Percentiles rank a stretch among this genome's conserved stretches.
Conservation (phyloP, 2,888 invertebrate genomes). For the Melanchra persicariae region DNA sequence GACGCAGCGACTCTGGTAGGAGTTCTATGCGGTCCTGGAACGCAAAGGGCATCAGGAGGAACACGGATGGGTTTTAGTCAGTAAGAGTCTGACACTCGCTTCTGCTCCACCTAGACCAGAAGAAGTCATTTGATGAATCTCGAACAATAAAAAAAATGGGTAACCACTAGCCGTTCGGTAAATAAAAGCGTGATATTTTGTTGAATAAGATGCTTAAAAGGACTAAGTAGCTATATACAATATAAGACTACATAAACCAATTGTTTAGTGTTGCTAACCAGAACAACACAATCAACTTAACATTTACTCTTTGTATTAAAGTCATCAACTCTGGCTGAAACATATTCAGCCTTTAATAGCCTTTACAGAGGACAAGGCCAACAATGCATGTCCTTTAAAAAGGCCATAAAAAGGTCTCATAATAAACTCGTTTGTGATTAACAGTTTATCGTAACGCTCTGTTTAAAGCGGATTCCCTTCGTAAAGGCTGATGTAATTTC, state of each 20-base stretch:
- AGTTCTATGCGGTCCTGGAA: no score
- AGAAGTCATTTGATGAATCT: no score
- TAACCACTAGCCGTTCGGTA: no score
- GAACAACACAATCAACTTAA: background rate
- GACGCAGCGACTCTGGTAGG: no score
- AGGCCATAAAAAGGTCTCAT: conserved; percentile 38
- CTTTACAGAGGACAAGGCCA: conserved; percentile 7
- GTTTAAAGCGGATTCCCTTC: conserved; percentile 34
- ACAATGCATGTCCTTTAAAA: conserved; percentile 34
- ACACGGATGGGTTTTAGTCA: no score
- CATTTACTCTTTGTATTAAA: conserved; percentile 3
- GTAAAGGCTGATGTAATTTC: conserved; percentile 35
- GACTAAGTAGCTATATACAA: no score
- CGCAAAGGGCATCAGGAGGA: no score
- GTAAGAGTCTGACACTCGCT: no score
- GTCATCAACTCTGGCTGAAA: background rate
- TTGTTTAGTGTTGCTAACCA: background rate
- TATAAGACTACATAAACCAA: background rate
- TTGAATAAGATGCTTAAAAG: no score
- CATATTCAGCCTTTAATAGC: conserved; percentile 28
- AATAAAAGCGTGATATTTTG: no score
- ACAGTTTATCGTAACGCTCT: conserved; percentile 60
- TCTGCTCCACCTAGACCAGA: no score
- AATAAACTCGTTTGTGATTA: conserved; percentile 31
- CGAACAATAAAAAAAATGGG: no score